Evolutionary conservation across 2,797 vertebrate species (phyloP).

Genomic region (Poeciliopsis gracilis): DNA sequence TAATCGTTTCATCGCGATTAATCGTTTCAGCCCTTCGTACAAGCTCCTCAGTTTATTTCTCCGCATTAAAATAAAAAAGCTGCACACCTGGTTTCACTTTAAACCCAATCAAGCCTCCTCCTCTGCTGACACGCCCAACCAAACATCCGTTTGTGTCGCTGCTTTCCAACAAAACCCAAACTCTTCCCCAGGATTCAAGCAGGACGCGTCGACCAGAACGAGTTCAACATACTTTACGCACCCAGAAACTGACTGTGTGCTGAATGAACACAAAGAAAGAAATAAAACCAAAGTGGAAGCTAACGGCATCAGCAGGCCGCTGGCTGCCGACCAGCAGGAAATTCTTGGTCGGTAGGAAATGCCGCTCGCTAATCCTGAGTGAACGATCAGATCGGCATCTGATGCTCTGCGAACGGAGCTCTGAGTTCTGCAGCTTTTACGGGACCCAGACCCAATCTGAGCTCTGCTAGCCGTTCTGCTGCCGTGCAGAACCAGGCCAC

Average conservation of each 20-base stretch:
- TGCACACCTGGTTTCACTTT: neutral
- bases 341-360: conserved; percentile 65
- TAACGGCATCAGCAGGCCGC: conserved; percentile 32
- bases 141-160: neutral
- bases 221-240: neutral
- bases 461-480: conserved; percentile 1
- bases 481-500: conserved; percentile 52
- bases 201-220: neutral
- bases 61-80: neutral
- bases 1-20: no score
- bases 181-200: neutral
- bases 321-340: conserved; percentile 61
- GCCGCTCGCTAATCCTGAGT: conserved; percentile 57
- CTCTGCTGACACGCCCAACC: neutral
- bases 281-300: neutral
- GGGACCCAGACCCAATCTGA: conserved; percentile 11
- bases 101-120: neutral
- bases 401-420: conserved; percentile 16
- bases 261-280: neutral
- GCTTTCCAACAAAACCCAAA: neutral
- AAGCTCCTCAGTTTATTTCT: neutral
- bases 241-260: neutral
- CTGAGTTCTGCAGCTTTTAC: neutral
- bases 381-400: conserved; percentile 26
- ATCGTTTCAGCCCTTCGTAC: no score